phyloP scores from a whole-genome alignment of 2,888 invertebrate species.

The Auanema sp. region DNA sequence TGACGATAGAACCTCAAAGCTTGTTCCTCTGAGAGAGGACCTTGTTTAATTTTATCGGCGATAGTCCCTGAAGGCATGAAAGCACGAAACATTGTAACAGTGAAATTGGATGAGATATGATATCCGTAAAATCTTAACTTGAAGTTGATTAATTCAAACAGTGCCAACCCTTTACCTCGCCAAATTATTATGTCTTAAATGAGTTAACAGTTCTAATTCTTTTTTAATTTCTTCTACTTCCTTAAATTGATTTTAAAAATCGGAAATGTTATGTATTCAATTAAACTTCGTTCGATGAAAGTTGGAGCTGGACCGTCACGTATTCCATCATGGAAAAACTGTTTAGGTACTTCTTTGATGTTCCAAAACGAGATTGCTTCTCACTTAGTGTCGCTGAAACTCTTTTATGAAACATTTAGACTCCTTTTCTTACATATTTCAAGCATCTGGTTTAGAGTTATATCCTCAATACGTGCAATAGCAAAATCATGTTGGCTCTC shows the following conservation, averaged over 20 bases:
- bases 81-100: slow-evolving; percentile 28
- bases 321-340: slow-evolving; percentile 16
- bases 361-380: slow-evolving; percentile 18
- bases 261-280: no score
- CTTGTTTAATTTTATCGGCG: slow-evolving; percentile 31
- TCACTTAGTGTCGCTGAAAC: slow-evolving; percentile 15
- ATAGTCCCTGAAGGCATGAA: slow-evolving; percentile 38
- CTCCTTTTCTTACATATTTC: no score
- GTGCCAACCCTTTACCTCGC: background rate
- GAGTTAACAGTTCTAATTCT: background rate
- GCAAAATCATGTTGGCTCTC: no score
- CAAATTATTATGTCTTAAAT: background rate
- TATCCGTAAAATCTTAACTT: slow-evolving; percentile 18
- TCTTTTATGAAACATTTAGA: no score
- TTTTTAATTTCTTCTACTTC: no score
- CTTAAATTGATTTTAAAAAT: no score
- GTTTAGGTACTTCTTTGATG: slow-evolving; percentile 5
- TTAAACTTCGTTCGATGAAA: slow-evolving; percentile 3
- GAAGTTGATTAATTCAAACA: background rate
- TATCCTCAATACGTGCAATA: no score
- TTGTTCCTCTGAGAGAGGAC: slow-evolving; percentile 10
- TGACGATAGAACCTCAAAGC: slow-evolving; percentile 32
- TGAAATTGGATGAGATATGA: slow-evolving; percentile 5
- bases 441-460: no score
- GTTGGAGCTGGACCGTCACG: slow-evolving; percentile 9